These are phyloP conservation scores for Scaptomyza caliginosa DNA, from an alignment of 2,888 invertebrate genomes.

Conservation along the genomic window DNA sequence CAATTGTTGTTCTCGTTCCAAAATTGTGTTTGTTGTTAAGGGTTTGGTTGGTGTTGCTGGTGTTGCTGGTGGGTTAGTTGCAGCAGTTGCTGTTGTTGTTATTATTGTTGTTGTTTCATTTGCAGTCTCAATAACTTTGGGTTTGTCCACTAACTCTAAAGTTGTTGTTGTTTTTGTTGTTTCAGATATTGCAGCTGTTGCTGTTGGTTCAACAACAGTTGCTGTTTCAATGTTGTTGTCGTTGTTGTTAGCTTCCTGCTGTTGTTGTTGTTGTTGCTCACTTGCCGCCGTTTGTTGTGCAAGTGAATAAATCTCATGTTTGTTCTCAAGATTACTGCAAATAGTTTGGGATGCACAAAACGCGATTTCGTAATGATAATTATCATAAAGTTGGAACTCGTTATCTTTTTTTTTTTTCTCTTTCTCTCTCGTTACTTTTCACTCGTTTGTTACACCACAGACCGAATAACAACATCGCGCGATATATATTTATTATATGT, in stretches of 20 bases:
- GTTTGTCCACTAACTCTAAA: constrained; percentile 46
- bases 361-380: constrained; percentile 59
- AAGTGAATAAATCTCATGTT: constrained; percentile 84
- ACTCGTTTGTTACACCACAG: constrained; percentile 77
- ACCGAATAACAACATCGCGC: constrained; percentile 54
- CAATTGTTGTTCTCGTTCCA: constrained; percentile 33
- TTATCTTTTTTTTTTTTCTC: constrained; percentile 15
- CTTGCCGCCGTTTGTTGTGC: constrained; percentile 84
- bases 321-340: constrained; percentile 84
- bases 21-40: constrained; percentile 27
- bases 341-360: constrained; percentile 66
- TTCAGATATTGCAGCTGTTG: constrained; percentile 12
- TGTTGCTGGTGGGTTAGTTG: constrained; percentile 43
- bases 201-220: constrained; percentile 28
- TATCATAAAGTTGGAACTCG: constrained; percentile 18
- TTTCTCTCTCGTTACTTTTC: constrained; percentile 36
- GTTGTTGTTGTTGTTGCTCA: constrained; percentile 69
- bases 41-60: constrained; percentile 36
- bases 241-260: constrained; percentile 48
- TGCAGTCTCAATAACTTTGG: constrained; percentile 47
- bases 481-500: constrained; percentile 17
- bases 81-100: constrained; percentile 27
- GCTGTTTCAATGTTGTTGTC: constrained; percentile 33
- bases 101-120: constrained; percentile 32
- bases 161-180: constrained; percentile 7